A percentile compares a stretch with the other conserved stretches of the same genome.
Evolutionary conservation across 2,888 invertebrate genomes (phyloP).

Genomic region (Dioctria linearis): DNA sequence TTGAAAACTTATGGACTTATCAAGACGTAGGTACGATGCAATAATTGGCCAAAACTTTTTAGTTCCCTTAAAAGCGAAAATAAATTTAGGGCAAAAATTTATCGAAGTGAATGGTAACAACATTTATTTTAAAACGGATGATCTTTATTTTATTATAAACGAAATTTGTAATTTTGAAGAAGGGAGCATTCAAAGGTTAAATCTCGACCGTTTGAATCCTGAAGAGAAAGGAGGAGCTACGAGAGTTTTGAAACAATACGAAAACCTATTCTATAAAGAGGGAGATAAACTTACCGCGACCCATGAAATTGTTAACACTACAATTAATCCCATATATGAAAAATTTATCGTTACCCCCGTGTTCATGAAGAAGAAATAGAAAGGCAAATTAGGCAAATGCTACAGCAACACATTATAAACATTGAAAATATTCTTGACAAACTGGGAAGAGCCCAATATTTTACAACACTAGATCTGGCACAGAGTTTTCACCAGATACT

Average conservation of each 20-base stretch:
- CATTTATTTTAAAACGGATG: no score
- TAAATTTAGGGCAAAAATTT: neutral
- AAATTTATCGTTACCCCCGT: neutral
- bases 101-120: no score
- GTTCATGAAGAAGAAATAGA: neutral
- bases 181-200: neutral
- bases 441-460: slow-evolving; percentile 26
- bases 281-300: no score
- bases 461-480: slow-evolving; percentile 7
- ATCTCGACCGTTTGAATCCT: no score
- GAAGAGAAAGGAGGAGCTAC: no score
- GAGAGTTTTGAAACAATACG: no score
- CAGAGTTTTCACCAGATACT: no score
- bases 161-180: neutral
- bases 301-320: no score
- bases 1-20: no score
- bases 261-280: no score
- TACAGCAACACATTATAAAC: slow-evolving; percentile 59
- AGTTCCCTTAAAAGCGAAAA: neutral
- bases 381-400: neutral
- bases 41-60: slow-evolving; percentile 4
- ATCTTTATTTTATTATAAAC: slow-evolving; percentile 2
- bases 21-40: neutral
- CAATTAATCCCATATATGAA: neutral
- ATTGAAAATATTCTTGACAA: slow-evolving; percentile 55